Percentiles rank a stretch among this genome's conserved stretches.
Conservation (phyloP, 2,113 vertebrate genomes). For the Butorides virescens region DNA sequence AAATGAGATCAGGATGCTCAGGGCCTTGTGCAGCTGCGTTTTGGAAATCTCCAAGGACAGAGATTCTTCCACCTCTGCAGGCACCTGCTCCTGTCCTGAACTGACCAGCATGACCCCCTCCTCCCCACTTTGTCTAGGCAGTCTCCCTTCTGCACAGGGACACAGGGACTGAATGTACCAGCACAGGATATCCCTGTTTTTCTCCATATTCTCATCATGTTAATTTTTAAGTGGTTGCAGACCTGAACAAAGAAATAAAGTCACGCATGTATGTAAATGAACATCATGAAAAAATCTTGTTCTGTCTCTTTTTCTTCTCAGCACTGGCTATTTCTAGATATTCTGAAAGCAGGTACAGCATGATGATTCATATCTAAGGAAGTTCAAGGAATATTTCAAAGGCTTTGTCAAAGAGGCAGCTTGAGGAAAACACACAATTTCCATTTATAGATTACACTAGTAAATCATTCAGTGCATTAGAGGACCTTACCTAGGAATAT, state of each 20-base stretch:
- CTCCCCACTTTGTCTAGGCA: neutral
- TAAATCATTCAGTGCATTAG: neutral
- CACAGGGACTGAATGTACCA: neutral
- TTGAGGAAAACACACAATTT: neutral
- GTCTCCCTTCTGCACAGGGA: neutral
- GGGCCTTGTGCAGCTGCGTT: neutral
- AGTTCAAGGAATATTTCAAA: neutral
- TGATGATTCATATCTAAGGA: neutral
- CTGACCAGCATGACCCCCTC: neutral
- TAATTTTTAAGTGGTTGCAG: neutral
- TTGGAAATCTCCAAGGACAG: neutral
- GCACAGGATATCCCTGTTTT: neutral
- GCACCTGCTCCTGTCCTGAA: neutral
- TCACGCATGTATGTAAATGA: neutral
- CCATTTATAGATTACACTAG: neutral
- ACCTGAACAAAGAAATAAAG: neutral
- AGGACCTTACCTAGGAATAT: neutral
- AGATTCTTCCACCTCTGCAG: neutral
- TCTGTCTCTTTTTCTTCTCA: neutral
- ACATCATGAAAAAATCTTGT: neutral
- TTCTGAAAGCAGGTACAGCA: neutral
- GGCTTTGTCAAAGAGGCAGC: neutral
- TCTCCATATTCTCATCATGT: neutral
- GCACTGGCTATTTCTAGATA: neutral
- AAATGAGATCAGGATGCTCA: neutral